Evolutionary conservation across 2,888 invertebrate species (phyloP), one percentile per base, ranked within the genome.

Genomic region (Cerastis leucographa): DNA sequence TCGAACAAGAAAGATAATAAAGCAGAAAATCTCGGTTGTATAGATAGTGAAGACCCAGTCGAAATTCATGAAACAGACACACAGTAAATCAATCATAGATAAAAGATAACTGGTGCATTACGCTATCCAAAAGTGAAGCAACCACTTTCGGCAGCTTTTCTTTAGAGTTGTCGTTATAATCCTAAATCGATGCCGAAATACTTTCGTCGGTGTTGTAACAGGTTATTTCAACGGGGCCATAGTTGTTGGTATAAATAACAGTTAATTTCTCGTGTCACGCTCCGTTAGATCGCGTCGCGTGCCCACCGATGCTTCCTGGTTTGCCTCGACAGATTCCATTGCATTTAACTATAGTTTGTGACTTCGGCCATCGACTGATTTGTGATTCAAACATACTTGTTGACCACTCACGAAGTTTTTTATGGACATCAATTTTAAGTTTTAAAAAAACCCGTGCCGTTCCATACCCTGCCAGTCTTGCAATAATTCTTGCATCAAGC

Each of bases 241-340:
- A 89, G 89, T 88, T 88, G 89, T 89, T 89, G 91, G 92, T 94
- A 94, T 94, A 94, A 95, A 94, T 95, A 96, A 96, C 96, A 94
- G 96, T 96, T 95, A 96, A 96, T 96, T 96, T 95, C 95, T 95
- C 94, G 91, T 93, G 94, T 92, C 93, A 94, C 95, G 96, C 94
- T 95, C 95, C 95, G 96, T 94, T 96, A 94, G 94, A 88, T 89
- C 85, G 87, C 93, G 93, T 96, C 95, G 95, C 96, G 95, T 96
- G 96, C 91, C 90, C 88, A 85, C 81, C 90, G 89, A 87, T 82
- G 89, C 94, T 96, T 96, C 96, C 96, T 95, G 93, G 93, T 94
- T 92, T 89, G 89, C 89, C 88, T 91, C 89, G 84, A 93, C 91
- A 89, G 90, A 87, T 86, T 90, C 89, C 83, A 83, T 71, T 85